Evolutionary conservation across 2,888 invertebrate genomes (phyloP).

Genomic region (Heliconius aoede): DNA sequence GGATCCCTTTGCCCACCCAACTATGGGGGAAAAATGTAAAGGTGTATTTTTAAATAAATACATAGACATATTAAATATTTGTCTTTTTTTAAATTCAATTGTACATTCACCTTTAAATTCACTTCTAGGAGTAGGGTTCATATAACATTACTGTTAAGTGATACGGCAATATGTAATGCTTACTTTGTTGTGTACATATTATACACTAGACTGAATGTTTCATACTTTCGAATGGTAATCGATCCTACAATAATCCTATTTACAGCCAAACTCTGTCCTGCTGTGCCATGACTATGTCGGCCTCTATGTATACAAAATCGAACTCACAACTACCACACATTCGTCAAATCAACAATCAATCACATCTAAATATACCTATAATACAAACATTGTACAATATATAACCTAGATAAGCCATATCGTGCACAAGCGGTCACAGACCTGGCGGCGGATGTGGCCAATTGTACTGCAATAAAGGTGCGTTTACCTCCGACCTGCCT

Average conservation of each 20-base stretch:
- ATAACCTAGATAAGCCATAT: conserved; percentile 48
- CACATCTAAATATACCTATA: too few relatives aligned
- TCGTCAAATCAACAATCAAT: too few relatives aligned
- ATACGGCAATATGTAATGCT: conserved; percentile 1
- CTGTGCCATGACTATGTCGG: not conserved
- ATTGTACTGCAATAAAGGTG: conserved; percentile 75
- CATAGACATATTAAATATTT: not conserved
- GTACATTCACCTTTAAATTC: conserved; percentile 5
- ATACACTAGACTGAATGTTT: too few relatives aligned
- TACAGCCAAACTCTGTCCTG: not conserved
- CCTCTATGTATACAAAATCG: too few relatives aligned
- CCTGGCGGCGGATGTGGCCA: conserved; percentile 67
- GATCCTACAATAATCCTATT: not conserved
- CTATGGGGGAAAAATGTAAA: not conserved
- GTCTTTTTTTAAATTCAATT: not conserved
- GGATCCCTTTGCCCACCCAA: not conserved
- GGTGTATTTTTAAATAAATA: not conserved
- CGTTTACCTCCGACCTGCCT: conserved; percentile 74
- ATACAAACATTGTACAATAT: not conserved
- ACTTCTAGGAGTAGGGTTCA: conserved; percentile 23
- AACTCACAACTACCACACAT: too few relatives aligned
- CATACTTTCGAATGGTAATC: too few relatives aligned
- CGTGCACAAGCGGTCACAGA: conserved; percentile 54
- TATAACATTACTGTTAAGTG: conserved; percentile 12
- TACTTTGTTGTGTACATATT: not conserved